Percentiles rank a stretch among this genome's conserved stretches.
Conservation (phyloP, 2,113 vertebrate genomes). For the Bettongia penicillata region DNA sequence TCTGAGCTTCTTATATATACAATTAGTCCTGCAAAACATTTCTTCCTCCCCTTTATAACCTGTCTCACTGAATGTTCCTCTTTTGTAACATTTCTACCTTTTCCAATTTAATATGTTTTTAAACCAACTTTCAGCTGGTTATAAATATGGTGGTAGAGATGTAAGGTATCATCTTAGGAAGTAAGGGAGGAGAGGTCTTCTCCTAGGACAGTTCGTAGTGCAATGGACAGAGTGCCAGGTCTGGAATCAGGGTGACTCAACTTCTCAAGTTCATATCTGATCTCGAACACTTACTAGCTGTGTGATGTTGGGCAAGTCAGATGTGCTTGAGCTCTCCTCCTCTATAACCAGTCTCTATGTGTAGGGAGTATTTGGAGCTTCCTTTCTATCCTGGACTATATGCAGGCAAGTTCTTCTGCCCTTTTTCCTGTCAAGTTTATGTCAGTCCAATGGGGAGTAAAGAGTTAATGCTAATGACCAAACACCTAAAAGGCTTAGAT, state of each 20-base stretch:
- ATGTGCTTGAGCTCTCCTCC: no score
- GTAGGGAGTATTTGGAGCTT: no score
- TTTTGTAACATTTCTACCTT: background rate
- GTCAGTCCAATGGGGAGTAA: background rate
- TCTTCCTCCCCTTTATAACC: background rate
- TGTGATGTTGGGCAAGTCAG: no score
- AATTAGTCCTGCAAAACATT: background rate
- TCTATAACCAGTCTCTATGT: no score
- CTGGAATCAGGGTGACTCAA: no score
- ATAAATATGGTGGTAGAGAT: background rate
- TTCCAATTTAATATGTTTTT: background rate
- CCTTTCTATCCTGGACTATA: no score
- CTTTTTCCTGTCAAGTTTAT: background rate
- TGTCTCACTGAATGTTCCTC: background rate
- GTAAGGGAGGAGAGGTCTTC: background rate
- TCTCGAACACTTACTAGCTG: no score
- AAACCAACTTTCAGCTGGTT: background rate
- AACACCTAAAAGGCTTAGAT: background rate
- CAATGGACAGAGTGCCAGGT: no score
- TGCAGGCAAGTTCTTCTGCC: background rate
- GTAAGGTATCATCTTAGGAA: background rate
- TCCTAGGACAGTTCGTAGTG: no score
- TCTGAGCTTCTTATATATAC: background rate
- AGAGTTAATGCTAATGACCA: background rate
- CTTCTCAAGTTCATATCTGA: no score